Conservation (phyloP, 1,140 invertebrate species). For the Notospermus geniculatus region DNA sequence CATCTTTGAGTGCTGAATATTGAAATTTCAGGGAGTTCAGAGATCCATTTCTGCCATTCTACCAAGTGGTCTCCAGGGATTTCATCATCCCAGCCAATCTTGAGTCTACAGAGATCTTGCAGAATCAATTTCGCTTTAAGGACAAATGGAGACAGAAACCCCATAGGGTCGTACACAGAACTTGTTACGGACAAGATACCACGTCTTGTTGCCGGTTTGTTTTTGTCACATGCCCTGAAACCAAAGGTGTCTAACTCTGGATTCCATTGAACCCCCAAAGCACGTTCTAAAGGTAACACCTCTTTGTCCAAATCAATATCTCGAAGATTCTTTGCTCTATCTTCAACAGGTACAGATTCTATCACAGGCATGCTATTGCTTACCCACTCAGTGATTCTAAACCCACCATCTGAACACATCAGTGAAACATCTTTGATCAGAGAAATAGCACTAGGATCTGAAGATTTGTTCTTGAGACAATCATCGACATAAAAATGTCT, state of each 20-base stretch:
- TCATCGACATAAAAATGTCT: conserved; percentile 28
- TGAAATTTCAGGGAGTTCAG: conserved; percentile 9
- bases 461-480: conserved; percentile 14
- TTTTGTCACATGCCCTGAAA: background rate
- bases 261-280: conserved; percentile 14
- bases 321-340: too few species aligned
- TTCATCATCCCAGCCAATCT: too few species aligned
- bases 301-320: background rate
- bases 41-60: conserved; percentile 11
- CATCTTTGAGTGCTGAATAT: conserved; percentile 8
- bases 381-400: conserved; percentile 19
- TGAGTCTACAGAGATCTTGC: too few species aligned
- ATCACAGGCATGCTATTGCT: conserved; percentile 12
- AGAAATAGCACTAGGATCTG: background rate
- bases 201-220: conserved; percentile 5
- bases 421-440: conserved; percentile 6
- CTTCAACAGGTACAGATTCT: conserved; percentile 11
- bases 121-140: conserved; percentile 18
- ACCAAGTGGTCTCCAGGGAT: background rate
- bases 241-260: too few species aligned
- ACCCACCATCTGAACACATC: conserved; percentile 14
- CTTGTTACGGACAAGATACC: conserved; percentile 17
- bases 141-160: conserved; percentile 20
- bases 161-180: conserved; percentile 21
- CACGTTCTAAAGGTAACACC: conserved; percentile 6